These are phyloP conservation scores for Gonocerus acuteangulatus DNA, from an alignment of 2,888 invertebrate species.

Conservation along the genomic window DNA sequence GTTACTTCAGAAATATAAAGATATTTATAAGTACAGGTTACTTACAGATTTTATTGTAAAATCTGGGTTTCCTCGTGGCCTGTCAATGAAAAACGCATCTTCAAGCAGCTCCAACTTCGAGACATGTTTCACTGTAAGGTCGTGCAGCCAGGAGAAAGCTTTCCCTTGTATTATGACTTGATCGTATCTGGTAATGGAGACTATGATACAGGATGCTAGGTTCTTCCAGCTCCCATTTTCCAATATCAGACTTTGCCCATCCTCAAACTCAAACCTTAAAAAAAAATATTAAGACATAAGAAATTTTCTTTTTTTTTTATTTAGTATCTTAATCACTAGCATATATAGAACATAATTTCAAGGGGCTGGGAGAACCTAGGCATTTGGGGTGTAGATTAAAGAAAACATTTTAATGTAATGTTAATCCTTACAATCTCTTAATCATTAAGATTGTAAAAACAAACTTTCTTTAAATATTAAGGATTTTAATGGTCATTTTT, in stretches of 20 bases:
- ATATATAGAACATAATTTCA: too few species aligned
- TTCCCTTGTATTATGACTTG: conserved; percentile 54
- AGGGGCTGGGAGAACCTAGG: too few species aligned
- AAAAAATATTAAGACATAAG: not conserved
- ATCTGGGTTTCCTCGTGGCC: conserved; percentile 35
- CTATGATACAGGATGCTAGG: conserved; percentile 56
- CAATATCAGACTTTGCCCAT: conserved; percentile 53
- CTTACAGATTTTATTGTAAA: conserved; percentile 16
- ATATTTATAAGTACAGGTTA: too few species aligned
- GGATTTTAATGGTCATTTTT: too few species aligned
- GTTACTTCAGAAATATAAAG: too few species aligned
- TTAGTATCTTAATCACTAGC: too few species aligned
- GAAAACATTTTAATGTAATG: too few species aligned
- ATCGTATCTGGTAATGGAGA: conserved; percentile 52
- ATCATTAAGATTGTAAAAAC: too few species aligned
- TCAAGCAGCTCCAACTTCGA: conserved; percentile 50
- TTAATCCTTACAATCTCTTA: too few species aligned
- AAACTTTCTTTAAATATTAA: too few species aligned
- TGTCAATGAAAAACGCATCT: conserved; percentile 51
- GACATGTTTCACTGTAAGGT: conserved; percentile 54
- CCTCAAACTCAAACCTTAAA: conserved; percentile 40
- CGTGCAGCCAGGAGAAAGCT: conserved; percentile 59
- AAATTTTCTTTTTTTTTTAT: too few species aligned
- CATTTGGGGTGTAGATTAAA: not conserved
- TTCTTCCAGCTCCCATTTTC: conserved; percentile 58